Evolutionary conservation across 2,797 vertebrate genomes (phyloP).

Genomic region (Tenualosa ilisha): DNA sequence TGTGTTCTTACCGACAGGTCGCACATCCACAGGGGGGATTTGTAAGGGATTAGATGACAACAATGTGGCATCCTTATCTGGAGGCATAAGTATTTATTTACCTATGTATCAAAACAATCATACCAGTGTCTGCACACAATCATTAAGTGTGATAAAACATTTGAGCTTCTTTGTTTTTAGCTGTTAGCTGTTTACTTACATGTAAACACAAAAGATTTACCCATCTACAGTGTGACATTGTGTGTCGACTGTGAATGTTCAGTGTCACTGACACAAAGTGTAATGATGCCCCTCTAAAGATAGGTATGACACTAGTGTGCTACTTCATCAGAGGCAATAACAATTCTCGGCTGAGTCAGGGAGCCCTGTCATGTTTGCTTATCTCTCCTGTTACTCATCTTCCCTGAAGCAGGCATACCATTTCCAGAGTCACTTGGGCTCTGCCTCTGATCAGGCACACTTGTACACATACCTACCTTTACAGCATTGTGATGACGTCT

Average conservation of each 20-base stretch:
- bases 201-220: too few relatives aligned
- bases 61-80: neutral
- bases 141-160: neutral
- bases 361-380: neutral
- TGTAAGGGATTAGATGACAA: neutral
- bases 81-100: constrained; percentile 12
- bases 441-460: neutral
- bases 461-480: neutral
- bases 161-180: neutral
- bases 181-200: too few relatives aligned
- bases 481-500: neutral
- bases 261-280: neutral
- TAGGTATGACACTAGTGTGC: neutral
- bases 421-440: neutral
- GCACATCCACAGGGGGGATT: neutral
- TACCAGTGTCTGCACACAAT: neutral
- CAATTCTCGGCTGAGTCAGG: neutral
- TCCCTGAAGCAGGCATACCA: neutral
- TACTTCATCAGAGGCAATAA: neutral
- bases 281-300: neutral
- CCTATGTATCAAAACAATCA: neutral
- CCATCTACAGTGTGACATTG: neutral
- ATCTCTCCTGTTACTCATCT: neutral
- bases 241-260: neutral
- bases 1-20: neutral